Evolutionary conservation across 2,888 invertebrate species (phyloP).

Genomic region (Drosophila cognata): DNA sequence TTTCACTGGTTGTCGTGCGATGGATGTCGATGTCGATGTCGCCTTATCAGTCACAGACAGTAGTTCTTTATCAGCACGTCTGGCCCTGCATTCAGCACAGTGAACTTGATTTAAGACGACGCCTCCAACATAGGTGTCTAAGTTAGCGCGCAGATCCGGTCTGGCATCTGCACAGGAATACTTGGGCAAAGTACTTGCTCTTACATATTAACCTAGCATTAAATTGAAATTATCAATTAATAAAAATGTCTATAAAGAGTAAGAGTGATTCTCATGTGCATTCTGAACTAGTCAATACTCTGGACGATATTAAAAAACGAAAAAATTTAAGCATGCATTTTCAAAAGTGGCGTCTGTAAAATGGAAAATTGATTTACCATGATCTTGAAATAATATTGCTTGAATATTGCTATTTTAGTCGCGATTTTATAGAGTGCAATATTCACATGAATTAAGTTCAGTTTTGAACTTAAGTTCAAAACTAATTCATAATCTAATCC

Average conservation of each 20-base stretch:
- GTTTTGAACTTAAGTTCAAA: not conserved
- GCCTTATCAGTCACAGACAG: conserved; percentile 31
- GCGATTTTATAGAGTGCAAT: not conserved
- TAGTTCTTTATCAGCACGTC: conserved; percentile 25
- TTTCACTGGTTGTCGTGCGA: not conserved
- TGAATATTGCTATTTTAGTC: not conserved
- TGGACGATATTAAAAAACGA: not conserved
- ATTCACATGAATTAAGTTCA: not conserved
- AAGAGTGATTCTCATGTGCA: not conserved
- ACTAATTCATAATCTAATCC: not conserved
- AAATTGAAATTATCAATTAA: not conserved
- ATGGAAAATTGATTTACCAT: not conserved
- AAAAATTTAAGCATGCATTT: not conserved
- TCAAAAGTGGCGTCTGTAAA: not conserved
- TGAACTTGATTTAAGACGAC: conserved; percentile 23
- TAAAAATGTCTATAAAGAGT: not conserved
- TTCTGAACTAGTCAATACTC: not conserved
- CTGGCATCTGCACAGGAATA: conserved; percentile 1
- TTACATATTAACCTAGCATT: conserved; percentile 5
- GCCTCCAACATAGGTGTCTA: not conserved
- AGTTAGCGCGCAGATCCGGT: conserved; percentile 22
- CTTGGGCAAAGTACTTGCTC: not conserved
- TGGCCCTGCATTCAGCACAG: conserved; percentile 26
- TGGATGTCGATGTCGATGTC: not conserved
- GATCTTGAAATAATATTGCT: not conserved